Base-by-base conservation (phyloP, 1,140 invertebrate species). In the Drosophila quadrilineata region DNA sequence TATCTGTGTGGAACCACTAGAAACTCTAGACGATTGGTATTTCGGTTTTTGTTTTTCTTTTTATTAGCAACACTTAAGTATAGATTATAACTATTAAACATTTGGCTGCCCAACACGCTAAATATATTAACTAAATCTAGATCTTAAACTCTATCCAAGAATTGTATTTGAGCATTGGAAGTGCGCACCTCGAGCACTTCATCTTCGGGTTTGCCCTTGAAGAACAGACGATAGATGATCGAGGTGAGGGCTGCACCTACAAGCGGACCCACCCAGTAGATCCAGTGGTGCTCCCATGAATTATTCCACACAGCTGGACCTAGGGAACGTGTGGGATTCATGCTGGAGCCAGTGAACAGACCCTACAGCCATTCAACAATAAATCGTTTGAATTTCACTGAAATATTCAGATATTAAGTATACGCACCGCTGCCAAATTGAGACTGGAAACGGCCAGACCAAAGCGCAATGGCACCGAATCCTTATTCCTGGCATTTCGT, bases 241-340 rank as follows among this genome's bases (percentile, higher is more conserved):
- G 92, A 91, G 0, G 93, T 92, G 2, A 92, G 29, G 0, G 91
- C 88, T 2, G 91, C 92, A 0, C 93, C 94, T 2, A 92, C 24
- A 35, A 94, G 66, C 0, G 94, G 94, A 57, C 94, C 95, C 24
- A 93, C 90, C 94, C 94, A 95, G 80, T 95, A 95, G 9, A 96
- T 92, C 95, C 95, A 97, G 62, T 96, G 95, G 53, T 92, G 54
- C 0, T 86, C 62, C 94, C 95, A 97, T 29, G 91, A 90, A 8
- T 92, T 92, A 24, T 93, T 93, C 74, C 95, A 93, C 1, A 96
- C 70, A 0, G 95, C 95, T 0, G 95, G 95, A 0, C 92, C 95
- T 49, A 97, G 92, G 6, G 93, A 93, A 58, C 95, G 92, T 0
- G 94, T 95, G 0, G 95, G 95, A 84, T 96, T 97, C 93, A 96